Evolutionary conservation across 2,797 vertebrate species (phyloP).

Genomic region (Rhinella marina): DNA sequence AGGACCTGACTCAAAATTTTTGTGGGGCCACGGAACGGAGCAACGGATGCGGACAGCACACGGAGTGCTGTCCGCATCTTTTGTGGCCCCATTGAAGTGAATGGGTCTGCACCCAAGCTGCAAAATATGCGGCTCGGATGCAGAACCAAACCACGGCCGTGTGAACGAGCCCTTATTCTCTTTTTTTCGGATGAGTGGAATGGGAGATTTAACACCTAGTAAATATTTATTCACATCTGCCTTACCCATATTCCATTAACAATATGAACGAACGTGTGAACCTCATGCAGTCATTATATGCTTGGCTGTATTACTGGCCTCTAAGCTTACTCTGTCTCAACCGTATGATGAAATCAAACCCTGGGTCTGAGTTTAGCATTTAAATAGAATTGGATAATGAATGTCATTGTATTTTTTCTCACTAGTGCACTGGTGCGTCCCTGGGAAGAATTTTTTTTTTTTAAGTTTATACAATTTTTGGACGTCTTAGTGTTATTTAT

Average conservation of each 20-base stretch:
- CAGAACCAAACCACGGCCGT: too few species aligned
- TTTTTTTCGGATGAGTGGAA: not conserved
- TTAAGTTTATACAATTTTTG: conserved; percentile 4
- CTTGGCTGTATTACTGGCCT: conserved; percentile 28
- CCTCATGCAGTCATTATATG: conserved; percentile 7
- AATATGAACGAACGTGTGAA: conserved; percentile 4
- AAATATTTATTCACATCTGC: conserved; percentile 29
- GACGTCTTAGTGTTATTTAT: conserved; percentile 22
- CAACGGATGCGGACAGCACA: too few species aligned
- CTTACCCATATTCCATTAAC: conserved; percentile 11
- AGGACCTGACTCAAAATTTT: too few species aligned
- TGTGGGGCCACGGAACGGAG: too few species aligned
- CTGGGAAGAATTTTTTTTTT: conserved; percentile 14
- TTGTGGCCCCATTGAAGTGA: too few species aligned
- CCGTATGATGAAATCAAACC: not conserved
- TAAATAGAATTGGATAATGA: conserved; percentile 27
- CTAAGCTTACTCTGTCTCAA: not conserved
- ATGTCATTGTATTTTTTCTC: conserved; percentile 5
- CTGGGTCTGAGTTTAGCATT: conserved; percentile 18
- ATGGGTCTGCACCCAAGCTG: too few species aligned
- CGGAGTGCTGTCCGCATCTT: too few species aligned
- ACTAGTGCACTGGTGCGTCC: not conserved
- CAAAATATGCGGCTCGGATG: too few species aligned
- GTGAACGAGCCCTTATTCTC: too few species aligned
- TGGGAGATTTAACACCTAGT: not conserved